Percentiles rank a stretch among this genome's conserved stretches.
phyloP scores from a whole-genome alignment of 2,888 invertebrate genomes.

The Athalia cordata region DNA sequence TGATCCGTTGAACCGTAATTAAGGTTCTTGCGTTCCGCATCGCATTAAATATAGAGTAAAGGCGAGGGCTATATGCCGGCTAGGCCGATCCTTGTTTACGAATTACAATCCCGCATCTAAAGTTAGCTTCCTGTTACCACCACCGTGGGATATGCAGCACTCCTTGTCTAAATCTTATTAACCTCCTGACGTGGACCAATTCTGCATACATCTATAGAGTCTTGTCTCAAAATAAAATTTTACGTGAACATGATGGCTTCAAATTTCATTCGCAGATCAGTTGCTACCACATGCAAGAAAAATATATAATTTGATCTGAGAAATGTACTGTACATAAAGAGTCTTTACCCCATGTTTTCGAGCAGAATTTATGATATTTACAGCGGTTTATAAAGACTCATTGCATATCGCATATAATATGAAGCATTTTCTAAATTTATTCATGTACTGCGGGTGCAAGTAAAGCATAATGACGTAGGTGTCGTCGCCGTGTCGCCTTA shows the following conservation, averaged over 20 bases:
- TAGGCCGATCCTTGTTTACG: slow-evolving; percentile 30
- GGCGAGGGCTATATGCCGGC: slow-evolving; percentile 30
- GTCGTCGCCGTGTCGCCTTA: not conserved
- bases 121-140: slow-evolving; percentile 39
- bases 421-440: slow-evolving; percentile 1
- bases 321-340: not conserved
- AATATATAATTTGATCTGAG: not conserved
- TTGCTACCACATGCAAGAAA: not conserved
- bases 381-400: no score
- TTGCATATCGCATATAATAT: no score
- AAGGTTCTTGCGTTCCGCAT: slow-evolving; percentile 33
- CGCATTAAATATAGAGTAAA: slow-evolving; percentile 38
- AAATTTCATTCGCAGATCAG: not conserved
- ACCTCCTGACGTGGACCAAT: slow-evolving; percentile 24
- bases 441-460: no score
- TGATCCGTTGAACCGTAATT: slow-evolving; percentile 45
- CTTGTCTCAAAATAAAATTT: slow-evolving; percentile 3
- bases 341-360: no score
- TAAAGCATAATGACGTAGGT: not conserved
- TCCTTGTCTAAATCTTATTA: slow-evolving; percentile 38
- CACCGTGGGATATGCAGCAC: slow-evolving; percentile 10
- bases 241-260: not conserved
- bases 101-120: slow-evolving; percentile 39
- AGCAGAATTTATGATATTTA: no score
- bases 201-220: slow-evolving; percentile 7